Evolutionary conservation across 1,140 invertebrate species (phyloP), one percentile per base, ranked within the genome.

Genomic region (Coptotermes formosanus): DNA sequence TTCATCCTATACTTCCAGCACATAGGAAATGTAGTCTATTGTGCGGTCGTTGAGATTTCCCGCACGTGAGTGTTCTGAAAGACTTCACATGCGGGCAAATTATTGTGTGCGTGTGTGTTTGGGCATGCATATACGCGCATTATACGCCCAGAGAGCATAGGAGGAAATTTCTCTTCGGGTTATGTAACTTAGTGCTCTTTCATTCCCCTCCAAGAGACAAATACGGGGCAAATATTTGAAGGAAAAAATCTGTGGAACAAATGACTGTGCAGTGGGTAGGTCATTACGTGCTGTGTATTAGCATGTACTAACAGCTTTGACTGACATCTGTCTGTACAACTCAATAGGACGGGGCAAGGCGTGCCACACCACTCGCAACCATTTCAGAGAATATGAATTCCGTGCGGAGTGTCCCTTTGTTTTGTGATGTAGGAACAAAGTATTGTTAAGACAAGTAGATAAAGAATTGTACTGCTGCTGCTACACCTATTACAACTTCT

Each of bases 21-120:
- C 44, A 16, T 83, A 83, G 48, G 43, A 83, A 32, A 30, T 75
- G 9, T 75, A 64, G 19, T 16, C 45, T 48, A 55, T 55, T 75
- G 64, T 30, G 64, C 30, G 64, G n/a, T 30, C 25, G 64, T 30
- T 30, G 25, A 75, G n/a, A 75, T 75, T 75, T 75, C 14, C 64
- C 30, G n/a, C n/a, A n/a, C n/a, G 64, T 75, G 64, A 30, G 64
- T 75, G 64, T 75, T 75, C 64, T 75, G n/a, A 75, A 75, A 75
- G 64, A n/a, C 25, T 75, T 75, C 64, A 75, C 64, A 75, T 30
- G 64, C 25, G 64, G 64, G 64, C 6, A 75, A 75, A 75, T 75
- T 75, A 75, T 75, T 75, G 64, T 75, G 64, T 75, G 64, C 64
- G 64, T 75, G 59, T 64, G 21, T 64, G 64, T 75, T 75, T 75